Evolutionary conservation across 1,140 invertebrate genomes (phyloP), one percentile per base, ranked within the genome.

Genomic region (Trypoxylus dichotomus): DNA sequence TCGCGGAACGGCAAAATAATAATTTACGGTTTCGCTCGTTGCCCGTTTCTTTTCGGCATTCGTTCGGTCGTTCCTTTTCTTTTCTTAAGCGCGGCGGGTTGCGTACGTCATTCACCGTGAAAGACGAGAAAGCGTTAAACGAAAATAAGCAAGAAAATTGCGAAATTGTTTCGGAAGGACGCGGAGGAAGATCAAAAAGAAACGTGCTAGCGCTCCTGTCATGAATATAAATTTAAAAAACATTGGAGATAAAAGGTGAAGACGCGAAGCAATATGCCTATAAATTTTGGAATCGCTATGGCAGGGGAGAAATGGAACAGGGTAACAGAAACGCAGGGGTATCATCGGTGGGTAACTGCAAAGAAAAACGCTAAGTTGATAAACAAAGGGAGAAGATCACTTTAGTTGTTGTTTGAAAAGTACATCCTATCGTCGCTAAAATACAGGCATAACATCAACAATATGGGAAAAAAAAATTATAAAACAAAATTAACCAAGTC

Each of bases 121-220:
- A 54, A 54, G 13, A 54, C 47, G 47, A 5, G n/a, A 54, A 3
- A 19, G 13, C 47, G n/a, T 54, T 54, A 54, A 54, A 54, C 11
- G 13, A 19, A 43, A 54, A 54, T 19, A 37, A 37, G 32, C 5
- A 37, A 5, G 6, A 54, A 54, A 3, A 13, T 54, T 19, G 47
- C 47, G n/a, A 54, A 54, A 54, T 54, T 54, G 47, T 54, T 54
- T 54, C 47, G 47, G 47, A n/a, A 54, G 47, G 47, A 54, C 19
- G 47, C n/a, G 19, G 15, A 2, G 32, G 10, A 5, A 54, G 47
- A 54, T 54, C 47, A 54, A 54, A 54, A 1, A 54, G 47, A 5
- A 54, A 8, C 32, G 32, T 5, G n/a, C 19, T n/a, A 19, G 15
- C 7, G 42, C 15, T 54, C 19, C 47, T 15, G 19, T 54, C 47